Evolutionary conservation across 1,140 invertebrate genomes (phyloP).

Genomic region (Lordiphosa clarofinis): DNA sequence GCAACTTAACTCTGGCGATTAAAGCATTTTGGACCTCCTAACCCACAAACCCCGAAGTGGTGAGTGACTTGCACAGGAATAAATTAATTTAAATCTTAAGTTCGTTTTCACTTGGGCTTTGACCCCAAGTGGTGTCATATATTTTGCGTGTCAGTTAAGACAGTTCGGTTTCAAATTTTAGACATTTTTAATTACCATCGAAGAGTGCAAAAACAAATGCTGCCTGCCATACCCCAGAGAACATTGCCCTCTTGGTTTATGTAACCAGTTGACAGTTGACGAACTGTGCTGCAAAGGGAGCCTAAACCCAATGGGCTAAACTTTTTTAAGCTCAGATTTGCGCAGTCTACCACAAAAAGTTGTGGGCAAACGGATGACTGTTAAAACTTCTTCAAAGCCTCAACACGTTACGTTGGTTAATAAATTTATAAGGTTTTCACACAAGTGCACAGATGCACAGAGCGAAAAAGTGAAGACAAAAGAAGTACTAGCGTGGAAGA

Average conservation of each 20-base stretch:
- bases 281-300: constrained; percentile 32
- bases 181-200: constrained; percentile 62
- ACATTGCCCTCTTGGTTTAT: constrained; percentile 21
- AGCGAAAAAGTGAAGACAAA: too few relatives aligned
- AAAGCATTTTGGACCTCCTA: constrained; percentile 45
- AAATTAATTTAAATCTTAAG: constrained; percentile 39
- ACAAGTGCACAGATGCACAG: too few relatives aligned
- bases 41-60: constrained; percentile 52
- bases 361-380: constrained; percentile 7
- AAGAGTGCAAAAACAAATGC: constrained; percentile 43
- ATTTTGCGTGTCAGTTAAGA: constrained; percentile 6
- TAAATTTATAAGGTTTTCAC: too few relatives aligned
- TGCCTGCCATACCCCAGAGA: constrained; percentile 17
- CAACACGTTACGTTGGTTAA: constrained; percentile 36
- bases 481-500: too few relatives aligned
- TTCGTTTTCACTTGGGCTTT: constrained; percentile 10
- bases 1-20: constrained; percentile 46
- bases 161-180: constrained; percentile 7
- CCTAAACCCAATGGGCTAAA: constrained; percentile 12
- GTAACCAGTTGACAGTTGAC: constrained; percentile 42
- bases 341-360: constrained; percentile 24
- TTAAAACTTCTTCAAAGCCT: constrained; percentile 20
- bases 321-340: constrained; percentile 39
- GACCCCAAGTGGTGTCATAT: not conserved
- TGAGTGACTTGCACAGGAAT: constrained; percentile 5